Evolutionary conservation across 2,797 vertebrate species (phyloP), one percentile per base, ranked within the genome.

Genomic region (Pagetopsis macropterus): DNA sequence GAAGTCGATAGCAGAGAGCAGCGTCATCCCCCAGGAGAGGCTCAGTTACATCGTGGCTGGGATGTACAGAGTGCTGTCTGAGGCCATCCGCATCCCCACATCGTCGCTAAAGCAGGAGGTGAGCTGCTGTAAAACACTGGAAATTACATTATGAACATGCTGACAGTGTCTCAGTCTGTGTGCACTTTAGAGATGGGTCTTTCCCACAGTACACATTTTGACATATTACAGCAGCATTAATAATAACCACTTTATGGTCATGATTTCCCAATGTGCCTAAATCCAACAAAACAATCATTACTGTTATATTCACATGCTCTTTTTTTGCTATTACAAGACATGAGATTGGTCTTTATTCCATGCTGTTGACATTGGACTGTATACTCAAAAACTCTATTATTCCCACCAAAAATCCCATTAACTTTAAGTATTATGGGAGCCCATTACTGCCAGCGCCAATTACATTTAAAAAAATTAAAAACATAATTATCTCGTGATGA

Each of bases 81-180:
- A 96, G 79, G 94, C 95, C 0, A 9, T 96, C 81, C 94, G 95
- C 68, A 90, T 96, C n/a, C 95, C 95, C 0, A 45, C 86, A 8
- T 70, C 95, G 0, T 94, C 94, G 27, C 92, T 96, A 0, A 96
- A 95, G 83, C 94, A 94, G 80, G 96, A 96, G 88, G 94, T 95
- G 82, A 88, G 91, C 83, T 33, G 27, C 1, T n/a, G 44, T 21
- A 15, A 2, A 48, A 13, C 48, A 5, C 10, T 40, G 27, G 15
- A 19, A 3, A 40, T n/a, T 6, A 21, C 11, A 45, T 14, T 2
- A 5, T 48, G 56, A 40, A 21, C 49, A 55, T 9, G 6, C 1
- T 41, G 3, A 12, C 21, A 43, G 44, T 27, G 17, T 23, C 37
- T 46, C 16, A 48, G 27, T 19, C n/a, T 21, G 23, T 58, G 13